Conservation (phyloP, 2,888 invertebrate species). For the Oxycera nigricornis region DNA sequence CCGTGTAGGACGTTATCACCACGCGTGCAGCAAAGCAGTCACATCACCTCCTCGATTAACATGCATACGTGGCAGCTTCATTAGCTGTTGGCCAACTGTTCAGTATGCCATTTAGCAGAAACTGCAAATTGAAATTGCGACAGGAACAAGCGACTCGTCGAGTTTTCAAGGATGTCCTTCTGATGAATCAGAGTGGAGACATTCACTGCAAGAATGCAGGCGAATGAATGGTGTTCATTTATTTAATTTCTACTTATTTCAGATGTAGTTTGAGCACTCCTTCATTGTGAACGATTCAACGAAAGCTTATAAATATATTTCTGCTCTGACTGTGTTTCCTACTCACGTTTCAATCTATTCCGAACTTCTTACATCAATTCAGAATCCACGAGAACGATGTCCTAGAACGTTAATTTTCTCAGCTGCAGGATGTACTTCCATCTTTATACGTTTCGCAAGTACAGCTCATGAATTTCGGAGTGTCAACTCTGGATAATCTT, state of each 20-base stretch:
- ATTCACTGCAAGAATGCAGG: neutral
- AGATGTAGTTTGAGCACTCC: too few species aligned
- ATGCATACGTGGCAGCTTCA: slow-evolving; percentile 16
- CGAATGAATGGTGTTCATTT: neutral
- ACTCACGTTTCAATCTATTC: too few species aligned
- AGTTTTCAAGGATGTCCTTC: neutral
- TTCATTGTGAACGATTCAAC: too few species aligned
- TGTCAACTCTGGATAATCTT: neutral
- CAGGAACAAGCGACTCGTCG: slow-evolving; percentile 1
- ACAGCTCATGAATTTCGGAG: neutral
- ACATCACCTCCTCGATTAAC: slow-evolving; percentile 4
- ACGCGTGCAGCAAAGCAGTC: slow-evolving; percentile 12
- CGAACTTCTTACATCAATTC: too few species aligned
- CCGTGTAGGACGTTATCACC: slow-evolving; percentile 20
- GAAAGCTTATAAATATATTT: too few species aligned
- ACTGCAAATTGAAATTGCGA: slow-evolving; percentile 19
- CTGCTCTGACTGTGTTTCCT: too few species aligned
- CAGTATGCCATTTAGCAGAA: neutral
- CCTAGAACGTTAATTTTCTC: too few species aligned
- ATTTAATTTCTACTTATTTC: too few species aligned
- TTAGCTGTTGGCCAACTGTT: neutral
- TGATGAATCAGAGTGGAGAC: neutral
- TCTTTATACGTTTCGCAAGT: too few species aligned
- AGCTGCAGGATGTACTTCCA: too few species aligned
- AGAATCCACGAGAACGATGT: too few species aligned